Base-by-base conservation (phyloP, 2,113 vertebrate species). In the Pelodiscus sinensis region DNA sequence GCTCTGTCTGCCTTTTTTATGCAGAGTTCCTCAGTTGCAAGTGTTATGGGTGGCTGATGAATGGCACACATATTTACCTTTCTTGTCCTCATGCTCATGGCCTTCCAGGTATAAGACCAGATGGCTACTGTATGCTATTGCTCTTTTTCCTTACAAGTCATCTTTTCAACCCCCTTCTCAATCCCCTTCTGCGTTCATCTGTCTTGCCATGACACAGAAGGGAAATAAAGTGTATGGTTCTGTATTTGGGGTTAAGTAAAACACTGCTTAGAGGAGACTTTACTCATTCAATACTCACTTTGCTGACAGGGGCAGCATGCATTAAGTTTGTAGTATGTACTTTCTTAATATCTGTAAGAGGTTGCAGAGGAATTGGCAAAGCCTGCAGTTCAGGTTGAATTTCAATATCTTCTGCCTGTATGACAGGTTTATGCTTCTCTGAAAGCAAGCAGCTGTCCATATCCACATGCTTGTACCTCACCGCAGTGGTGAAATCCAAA, bases 381-480 rank as follows among this genome's bases (percentile, higher is more conserved):
- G 97, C 52, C 22, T 97, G 97, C 75, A 95, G 73, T 87, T 95
- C 96, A n/a, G 96, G 87, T 3, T 89, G 97, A 84, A 93, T 88
- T 15, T 97, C 90, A 12, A 7, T 14, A 4, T 98, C 97, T 21
- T 98, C 98, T 80, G 93, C 96, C 8, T 96, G 90, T 27, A 98
- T 79, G 6, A 80, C 84, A 81, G 92, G 91, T 38, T 55, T 95
- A 1, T 95, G 95, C 81, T 97, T 96, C 92, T 98, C 98, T 52
- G 98, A 97, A 90, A 99, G 97, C 38, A 98, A 92, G 85, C 99
- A 99, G 92, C 97, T 98, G 94, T 98, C 98, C 92, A 99, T 94
- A 92, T 98, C 97, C 52, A 97, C 98, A 2, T 98, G 97, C 15
- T 99, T 97, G 82, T 99, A 98, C 83, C 92, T 97, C 83, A 98